Conservation (phyloP, 2,113 vertebrate species). For the Garra rufa region DNA sequence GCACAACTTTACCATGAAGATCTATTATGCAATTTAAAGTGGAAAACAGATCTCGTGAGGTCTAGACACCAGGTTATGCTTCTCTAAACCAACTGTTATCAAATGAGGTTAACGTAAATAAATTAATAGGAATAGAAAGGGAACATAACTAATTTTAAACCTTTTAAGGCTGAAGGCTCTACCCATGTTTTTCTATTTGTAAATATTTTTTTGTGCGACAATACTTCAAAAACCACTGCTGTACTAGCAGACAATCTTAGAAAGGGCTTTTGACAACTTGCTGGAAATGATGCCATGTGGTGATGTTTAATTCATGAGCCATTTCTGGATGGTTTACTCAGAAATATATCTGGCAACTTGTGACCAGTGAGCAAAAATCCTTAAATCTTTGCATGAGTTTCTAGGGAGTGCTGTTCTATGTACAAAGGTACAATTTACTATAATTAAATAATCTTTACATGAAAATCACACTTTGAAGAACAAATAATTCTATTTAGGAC, state of each 20-base stretch:
- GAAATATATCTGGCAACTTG: neutral
- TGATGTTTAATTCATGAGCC: neutral
- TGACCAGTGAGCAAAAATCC: neutral
- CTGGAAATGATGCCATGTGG: neutral
- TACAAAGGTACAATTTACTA: neutral
- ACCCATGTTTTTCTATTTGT: neutral
- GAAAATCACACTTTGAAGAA: neutral
- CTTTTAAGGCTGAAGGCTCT: neutral
- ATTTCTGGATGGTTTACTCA: neutral
- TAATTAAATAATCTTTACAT: neutral
- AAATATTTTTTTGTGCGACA: neutral
- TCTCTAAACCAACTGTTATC: neutral
- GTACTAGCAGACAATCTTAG: neutral
- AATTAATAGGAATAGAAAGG: neutral
- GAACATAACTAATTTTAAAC: neutral
- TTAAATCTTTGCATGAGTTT: neutral
- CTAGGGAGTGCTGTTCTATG: neutral
- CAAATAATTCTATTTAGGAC: neutral
- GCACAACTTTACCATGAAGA: conserved; percentile 54
- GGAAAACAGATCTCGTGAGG: neutral
- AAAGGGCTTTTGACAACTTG: neutral
- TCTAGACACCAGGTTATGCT: neutral
- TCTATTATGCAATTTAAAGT: conserved; percentile 25
- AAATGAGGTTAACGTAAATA: neutral
- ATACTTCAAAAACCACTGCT: neutral